Conservation (phyloP, 2,797 vertebrate genomes). For the Acropternis orthonyx region DNA sequence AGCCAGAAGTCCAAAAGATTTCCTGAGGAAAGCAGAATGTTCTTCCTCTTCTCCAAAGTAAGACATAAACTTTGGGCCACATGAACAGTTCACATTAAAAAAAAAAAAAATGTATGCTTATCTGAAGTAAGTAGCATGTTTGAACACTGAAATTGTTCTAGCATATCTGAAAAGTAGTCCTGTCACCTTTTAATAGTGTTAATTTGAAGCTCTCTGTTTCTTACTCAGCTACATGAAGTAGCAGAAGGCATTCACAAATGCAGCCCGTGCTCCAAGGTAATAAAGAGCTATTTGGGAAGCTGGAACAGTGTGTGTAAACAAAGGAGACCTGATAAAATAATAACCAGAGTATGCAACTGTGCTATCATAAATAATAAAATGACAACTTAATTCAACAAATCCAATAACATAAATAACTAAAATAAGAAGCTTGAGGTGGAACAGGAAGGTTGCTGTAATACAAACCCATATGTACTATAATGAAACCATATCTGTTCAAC, state of each 20-base stretch:
- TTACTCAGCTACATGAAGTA: not conserved
- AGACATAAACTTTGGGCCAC: not conserved
- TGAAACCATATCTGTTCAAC: not conserved
- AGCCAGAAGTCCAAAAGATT: not conserved
- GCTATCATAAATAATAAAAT: not conserved
- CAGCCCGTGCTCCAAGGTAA: not conserved
- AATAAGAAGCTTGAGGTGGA: not conserved
- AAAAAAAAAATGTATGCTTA: not conserved
- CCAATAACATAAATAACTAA: not conserved
- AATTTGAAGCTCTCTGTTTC: not conserved
- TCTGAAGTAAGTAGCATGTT: not conserved
- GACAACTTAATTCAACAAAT: not conserved
- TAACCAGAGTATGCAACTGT: not conserved
- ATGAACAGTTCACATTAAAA: not conserved
- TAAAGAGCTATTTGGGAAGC: not conserved
- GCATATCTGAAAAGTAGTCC: fast-evolving
- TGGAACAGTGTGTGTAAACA: not conserved
- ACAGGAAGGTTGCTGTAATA: not conserved
- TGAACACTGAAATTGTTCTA: not conserved
- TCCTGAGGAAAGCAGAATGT: not conserved
- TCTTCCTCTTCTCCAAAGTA: not conserved
- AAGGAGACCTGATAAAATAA: constrained; percentile 7
- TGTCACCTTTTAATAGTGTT: not conserved
- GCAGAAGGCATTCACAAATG: not conserved
- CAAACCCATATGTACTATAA: not conserved